Evolutionary conservation across 2,888 invertebrate genomes (phyloP).

Genomic region (Monoplex corrugatus): DNA sequence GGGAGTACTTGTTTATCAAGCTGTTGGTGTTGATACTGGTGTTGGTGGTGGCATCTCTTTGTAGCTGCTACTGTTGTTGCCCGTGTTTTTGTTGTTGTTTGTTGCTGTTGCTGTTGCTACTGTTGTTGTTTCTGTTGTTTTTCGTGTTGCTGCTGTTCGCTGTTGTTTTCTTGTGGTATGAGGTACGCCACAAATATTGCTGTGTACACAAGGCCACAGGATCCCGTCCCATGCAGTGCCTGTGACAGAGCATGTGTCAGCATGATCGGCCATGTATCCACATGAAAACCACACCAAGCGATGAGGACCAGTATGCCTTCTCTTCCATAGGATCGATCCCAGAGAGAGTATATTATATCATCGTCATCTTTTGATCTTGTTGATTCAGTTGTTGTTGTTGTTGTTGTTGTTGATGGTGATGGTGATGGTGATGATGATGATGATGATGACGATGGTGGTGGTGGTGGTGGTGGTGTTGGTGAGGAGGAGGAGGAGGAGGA

Average conservation of each 20-base stretch:
- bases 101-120: not conserved
- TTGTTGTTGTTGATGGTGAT: not conserved
- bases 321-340: too few relatives aligned
- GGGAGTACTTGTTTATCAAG: not conserved
- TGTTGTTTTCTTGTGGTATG: not conserved
- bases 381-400: too few relatives aligned
- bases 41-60: not conserved
- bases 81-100: not conserved
- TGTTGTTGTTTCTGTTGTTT: not conserved
- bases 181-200: too few relatives aligned
- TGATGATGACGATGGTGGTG: not conserved
- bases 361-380: too few relatives aligned
- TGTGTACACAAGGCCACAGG: too few relatives aligned
- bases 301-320: too few relatives aligned
- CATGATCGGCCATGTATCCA: too few relatives aligned
- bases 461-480: not conserved
- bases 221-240: too few relatives aligned
- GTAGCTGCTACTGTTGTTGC: too few relatives aligned
- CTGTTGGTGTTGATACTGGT: not conserved
- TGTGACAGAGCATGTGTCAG: too few relatives aligned
- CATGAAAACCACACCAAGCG: too few relatives aligned
- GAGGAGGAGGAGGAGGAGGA: slow-evolving; percentile 10
- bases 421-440: slow-evolving; percentile 4
- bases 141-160: not conserved
- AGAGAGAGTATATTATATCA: too few relatives aligned